Evolutionary conservation across 1,140 invertebrate species (phyloP), one percentile per base, ranked within the genome.

Genomic region (Penaeus vannamei): DNA sequence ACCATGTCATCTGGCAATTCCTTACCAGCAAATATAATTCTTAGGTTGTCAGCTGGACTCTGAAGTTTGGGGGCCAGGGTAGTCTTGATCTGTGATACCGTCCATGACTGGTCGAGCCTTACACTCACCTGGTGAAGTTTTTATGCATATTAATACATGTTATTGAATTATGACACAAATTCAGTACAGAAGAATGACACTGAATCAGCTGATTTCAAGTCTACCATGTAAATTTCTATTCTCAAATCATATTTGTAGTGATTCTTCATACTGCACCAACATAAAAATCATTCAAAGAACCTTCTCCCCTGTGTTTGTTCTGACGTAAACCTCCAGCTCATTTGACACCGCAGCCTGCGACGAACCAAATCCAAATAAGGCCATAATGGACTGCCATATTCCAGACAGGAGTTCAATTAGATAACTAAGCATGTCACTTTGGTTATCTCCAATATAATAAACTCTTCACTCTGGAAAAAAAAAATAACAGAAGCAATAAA

Each of bases 11-110:
- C 95, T 86, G 95, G 95, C 1, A 97, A 93, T 92, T 97, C 96
- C 93, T 97, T 97, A 23, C 97, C 97, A 76, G 96, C 96, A 93
- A 97, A 96, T 92, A 97, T 97, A 72, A 97, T 96, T 93, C 89
- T 85, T 53, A 89, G 53, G 60, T 85, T 83, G n/a, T 89, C 62
- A 60, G 61, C 42, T n/a, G 60, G 46, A 53, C 66, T 83, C 32
- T 85, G 84, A 26, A 89, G 81, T 80, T 89, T 89, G 14, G 87
- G 87, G 8, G 87, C 87, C 53, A 89, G 72, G 10, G 72, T 79
- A 26, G 53, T 84, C 29, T 85, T 85, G 4, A 89, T 53, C n/a
- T 89, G 69, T 2, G 36, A 64, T 14, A 89, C 83, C 17, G 82
- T 89, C 87, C 87, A 89, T 46, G 81, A 84, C 66, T 82, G 82